These are phyloP conservation scores for Elachura formosa DNA, from an alignment of 2,113 vertebrate species.

Conservation along the genomic window DNA sequence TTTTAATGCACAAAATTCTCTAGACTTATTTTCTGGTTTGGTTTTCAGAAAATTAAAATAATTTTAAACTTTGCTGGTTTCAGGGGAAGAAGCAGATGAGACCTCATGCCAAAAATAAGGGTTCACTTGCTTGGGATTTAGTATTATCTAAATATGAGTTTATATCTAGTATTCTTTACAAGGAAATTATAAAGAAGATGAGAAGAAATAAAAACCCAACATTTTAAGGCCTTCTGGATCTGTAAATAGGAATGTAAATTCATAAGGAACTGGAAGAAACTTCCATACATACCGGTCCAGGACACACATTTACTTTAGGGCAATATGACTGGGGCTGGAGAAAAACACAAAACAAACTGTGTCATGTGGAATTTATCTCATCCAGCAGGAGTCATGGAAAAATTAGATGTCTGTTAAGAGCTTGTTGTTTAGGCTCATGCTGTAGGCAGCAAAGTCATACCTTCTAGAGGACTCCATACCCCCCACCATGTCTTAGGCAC, in stretches of 20 bases:
- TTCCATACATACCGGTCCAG: background rate
- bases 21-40: background rate
- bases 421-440: background rate
- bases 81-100: background rate
- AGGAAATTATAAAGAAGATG: background rate
- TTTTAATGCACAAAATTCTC: background rate
- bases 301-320: background rate
- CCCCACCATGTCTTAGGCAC: background rate
- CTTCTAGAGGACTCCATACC: background rate
- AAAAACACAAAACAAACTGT: background rate
- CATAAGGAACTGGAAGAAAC: background rate
- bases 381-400: background rate
- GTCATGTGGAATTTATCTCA: background rate
- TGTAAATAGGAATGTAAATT: background rate
- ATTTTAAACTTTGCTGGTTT: background rate
- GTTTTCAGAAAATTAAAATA: background rate
- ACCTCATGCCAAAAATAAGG: background rate
- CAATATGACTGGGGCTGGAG: background rate
- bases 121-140: background rate
- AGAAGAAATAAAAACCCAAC: background rate
- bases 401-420: background rate
- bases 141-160: background rate
- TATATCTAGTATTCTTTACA: background rate
- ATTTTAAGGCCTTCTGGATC: background rate
- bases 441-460: background rate